These are phyloP conservation scores for Larimichthys polyactis DNA, from an alignment of 2,113 vertebrate genomes.

Conservation along the genomic window DNA sequence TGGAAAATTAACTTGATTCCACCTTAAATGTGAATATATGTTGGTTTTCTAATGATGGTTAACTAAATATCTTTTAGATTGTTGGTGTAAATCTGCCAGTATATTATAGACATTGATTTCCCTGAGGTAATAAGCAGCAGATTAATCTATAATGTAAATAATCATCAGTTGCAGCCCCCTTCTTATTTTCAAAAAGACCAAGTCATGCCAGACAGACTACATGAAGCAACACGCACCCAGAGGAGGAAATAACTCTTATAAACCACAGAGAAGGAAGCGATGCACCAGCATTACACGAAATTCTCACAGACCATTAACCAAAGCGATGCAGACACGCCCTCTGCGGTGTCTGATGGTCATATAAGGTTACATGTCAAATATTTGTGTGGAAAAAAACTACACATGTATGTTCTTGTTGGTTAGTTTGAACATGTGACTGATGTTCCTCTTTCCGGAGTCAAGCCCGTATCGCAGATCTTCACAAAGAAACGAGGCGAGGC, in stretches of 20 bases:
- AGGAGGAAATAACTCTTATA: background rate
- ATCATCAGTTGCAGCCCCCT: background rate
- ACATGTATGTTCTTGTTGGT: background rate
- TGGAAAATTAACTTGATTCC: too few relatives aligned
- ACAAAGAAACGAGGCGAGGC: background rate
- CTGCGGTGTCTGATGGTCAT: background rate
- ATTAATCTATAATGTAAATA: background rate
- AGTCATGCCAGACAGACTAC: background rate
- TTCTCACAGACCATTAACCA: background rate
- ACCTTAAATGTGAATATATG: too few relatives aligned
- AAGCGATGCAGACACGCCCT: background rate
- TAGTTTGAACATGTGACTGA: constrained; percentile 23
- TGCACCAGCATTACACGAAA: background rate
- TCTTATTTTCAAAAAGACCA: background rate
- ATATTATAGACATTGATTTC: too few relatives aligned
- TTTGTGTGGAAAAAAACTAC: background rate
- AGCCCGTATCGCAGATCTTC: background rate
- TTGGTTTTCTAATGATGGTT: too few relatives aligned
- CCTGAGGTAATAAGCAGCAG: background rate
- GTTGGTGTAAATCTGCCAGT: too few relatives aligned
- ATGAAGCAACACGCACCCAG: background rate
- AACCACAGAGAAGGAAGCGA: background rate
- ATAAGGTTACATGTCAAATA: background rate
- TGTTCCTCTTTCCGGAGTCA: constrained; percentile 17
- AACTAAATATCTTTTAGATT: too few relatives aligned